Percentiles rank a stretch among this genome's conserved stretches.
These are phyloP conservation scores for Alosa alosa DNA, from an alignment of 2,113 vertebrate species.

Conservation along the genomic window DNA sequence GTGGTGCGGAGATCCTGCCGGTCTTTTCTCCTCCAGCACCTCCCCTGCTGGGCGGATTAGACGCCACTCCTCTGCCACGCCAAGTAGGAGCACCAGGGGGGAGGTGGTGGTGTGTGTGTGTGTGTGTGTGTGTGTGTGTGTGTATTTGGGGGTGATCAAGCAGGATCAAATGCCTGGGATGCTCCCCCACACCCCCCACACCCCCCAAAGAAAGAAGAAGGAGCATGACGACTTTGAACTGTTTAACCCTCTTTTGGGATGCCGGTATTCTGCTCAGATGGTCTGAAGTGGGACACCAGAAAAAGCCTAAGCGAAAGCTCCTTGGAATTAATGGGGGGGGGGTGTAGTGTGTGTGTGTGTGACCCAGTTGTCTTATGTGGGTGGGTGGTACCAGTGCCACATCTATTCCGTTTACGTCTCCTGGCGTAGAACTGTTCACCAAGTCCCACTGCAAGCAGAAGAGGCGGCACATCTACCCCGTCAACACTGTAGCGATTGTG, in stretches of 20 bases:
- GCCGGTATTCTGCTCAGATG: not conserved
- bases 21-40: not conserved
- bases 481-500: not conserved
- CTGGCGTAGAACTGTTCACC: not conserved
- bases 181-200: not conserved
- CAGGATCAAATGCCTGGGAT: not conserved
- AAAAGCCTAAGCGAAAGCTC: not conserved
- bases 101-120: not conserved
- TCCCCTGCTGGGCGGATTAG: slow-evolving; percentile 10
- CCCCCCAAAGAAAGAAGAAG: not conserved
- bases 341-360: not conserved
- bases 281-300: not conserved
- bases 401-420: not conserved
- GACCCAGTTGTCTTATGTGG: not conserved
- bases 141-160: not conserved
- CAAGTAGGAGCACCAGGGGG: not conserved
- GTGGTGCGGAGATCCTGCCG: not conserved
- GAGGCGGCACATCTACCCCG: not conserved
- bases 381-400: not conserved
- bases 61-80: not conserved
- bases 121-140: not conserved
- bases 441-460: not conserved
- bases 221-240: not conserved
- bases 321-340: not conserved
- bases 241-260: not conserved